Evolutionary conservation across 53 echinoderm and acorn worm genomes (phyloP), one percentile per base, ranked within the genome.

Genomic region (Henricia sp.): DNA sequence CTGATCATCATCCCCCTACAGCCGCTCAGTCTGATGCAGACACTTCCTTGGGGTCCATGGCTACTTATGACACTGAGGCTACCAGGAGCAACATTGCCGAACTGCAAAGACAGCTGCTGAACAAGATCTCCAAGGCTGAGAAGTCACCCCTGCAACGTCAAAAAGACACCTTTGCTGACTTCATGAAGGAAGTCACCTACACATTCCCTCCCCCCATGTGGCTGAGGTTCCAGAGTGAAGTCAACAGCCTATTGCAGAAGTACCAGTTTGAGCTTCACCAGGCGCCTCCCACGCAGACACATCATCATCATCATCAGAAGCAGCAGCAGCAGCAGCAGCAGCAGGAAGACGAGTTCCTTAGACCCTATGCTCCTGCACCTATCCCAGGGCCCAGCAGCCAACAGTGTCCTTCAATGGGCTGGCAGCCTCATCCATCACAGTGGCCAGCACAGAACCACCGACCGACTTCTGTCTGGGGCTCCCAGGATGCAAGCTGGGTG

Each of bases 141-240:
- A 72, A 72, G 72, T 72, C 72, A 25, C 48, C 48, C 48, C 74
- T 74, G 27, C 74, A 74, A 74, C 74, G 55, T 53, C 75, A 75
- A 54, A 75, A 75, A 37, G 75, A 75, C 21, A 75, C 75, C 0
- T 75, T 75, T 75, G 75, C 75, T 53, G 57, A 56, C 75, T 78
- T 78, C 78, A 78, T 78, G 78, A 58, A 78, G 78, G 78, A 78
- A n/a, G n/a, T n/a, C n/a, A n/a, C n/a, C n/a, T n/a, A n/a, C n/a
- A n/a, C n/a, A n/a, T n/a, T n/a, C n/a, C 65, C 43, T 65, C 1
- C 29, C 66, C 82, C 65, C 29, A 82, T 82, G 82, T 82, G 82
- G 82, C 82, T 82, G 9, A 65, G 50, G 82, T 82, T 82, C 67
- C 82, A 82, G 66, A 82, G 82, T 77, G 48, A 82, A 82, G 67